Evolutionary conservation across 2,113 vertebrate species (phyloP).

Genomic region (Melospiza georgiana): DNA sequence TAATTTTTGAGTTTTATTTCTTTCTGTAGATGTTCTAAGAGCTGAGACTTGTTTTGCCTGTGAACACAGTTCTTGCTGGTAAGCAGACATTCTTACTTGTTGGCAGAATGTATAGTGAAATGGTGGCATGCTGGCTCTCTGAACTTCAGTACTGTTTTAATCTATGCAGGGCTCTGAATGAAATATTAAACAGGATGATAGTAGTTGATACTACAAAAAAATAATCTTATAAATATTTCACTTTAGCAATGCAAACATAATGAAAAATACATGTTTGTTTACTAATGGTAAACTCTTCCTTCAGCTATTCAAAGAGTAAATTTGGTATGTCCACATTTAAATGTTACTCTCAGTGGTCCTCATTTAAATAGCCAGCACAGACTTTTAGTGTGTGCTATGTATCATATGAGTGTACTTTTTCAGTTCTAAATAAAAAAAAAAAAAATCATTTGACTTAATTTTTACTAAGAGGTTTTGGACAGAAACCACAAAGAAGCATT

Average conservation of each 20-base stretch:
- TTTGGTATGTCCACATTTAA: not conserved
- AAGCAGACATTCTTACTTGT: not conserved
- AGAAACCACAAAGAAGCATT: not conserved
- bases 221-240: conserved; percentile 28
- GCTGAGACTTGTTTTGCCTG: not conserved
- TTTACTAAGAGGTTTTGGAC: not conserved
- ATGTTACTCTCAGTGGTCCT: not conserved
- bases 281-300: not conserved
- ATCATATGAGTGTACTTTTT: not conserved
- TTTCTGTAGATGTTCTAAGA: not conserved
- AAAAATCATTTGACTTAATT: not conserved
- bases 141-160: conserved; percentile 54
- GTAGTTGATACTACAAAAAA: conserved; percentile 27
- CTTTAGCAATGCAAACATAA: not conserved
- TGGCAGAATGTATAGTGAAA: conserved; percentile 23
- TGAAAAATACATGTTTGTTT: not conserved
- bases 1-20: conserved; percentile 30
- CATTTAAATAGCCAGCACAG: not conserved
- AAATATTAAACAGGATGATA: conserved; percentile 54
- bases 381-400: not conserved
- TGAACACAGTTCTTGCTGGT: not conserved
- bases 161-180: not conserved
- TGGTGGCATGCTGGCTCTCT: not conserved
- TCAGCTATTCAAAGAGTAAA: not conserved
- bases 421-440: not conserved